Base-by-base conservation (phyloP, 2,797 vertebrate genomes). In the Esox lucius region DNA sequence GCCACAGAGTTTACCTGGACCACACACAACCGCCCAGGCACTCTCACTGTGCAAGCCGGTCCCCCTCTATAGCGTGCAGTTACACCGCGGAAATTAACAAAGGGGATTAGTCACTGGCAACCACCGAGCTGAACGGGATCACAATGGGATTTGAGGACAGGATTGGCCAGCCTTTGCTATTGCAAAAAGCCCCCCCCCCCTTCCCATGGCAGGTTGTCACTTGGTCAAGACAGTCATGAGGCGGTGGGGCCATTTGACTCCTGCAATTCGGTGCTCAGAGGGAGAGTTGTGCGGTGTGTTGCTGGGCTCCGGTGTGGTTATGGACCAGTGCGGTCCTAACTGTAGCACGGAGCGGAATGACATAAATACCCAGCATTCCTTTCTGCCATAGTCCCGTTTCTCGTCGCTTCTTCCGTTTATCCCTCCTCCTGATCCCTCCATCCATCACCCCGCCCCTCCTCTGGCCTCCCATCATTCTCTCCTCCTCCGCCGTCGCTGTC, bases 71-170 rank as follows among this genome's bases (percentile, higher is more conserved):
- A 56, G 19, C 19, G 11, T 56, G 53, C 53, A n/a, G 53, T 9
- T 61, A 61, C 22, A 61, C n/a, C 22, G 24, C 61, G 56, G 84
- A 87, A 82, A 9, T 78, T 9, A 69, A 28, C 77, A 80, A 82
- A 83, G 81, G 78, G 79, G 70, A 85, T 83, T 81, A 83, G 74
- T 78, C 59, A n/a, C 12, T 53, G 26, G 28, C 62, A 61, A 75
- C 17, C 49, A 33, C 26, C 62, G 74, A 81, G 75, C 62, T 74
- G 66, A 75, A 74, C 35, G 70, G 72, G 61, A 77, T 78, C 74
- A 68, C 78, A 76, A 79, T 74, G 42, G 77, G 77, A 79, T 84
- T 84, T 74, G 74, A 66, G 75, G 64, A 70, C 77, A 33, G 77
- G 35, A 53, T n/a, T 42, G 56, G 62, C 75, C 77, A 75, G 70